Conservation (phyloP, 2,113 vertebrate genomes). For the Pavo muticus region DNA sequence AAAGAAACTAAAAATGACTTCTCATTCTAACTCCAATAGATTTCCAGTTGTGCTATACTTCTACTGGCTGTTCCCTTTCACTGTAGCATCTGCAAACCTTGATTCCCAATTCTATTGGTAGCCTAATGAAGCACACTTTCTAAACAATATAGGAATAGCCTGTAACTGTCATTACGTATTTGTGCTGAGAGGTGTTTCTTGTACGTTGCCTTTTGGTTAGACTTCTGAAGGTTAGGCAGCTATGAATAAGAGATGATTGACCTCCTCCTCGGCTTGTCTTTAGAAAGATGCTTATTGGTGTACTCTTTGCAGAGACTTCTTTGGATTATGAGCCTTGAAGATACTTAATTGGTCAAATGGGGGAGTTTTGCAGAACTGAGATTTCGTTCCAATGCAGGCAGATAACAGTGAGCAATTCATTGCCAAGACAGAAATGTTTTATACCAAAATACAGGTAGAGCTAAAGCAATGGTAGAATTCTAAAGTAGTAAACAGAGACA, state of each 20-base stretch:
- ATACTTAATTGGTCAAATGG: neutral
- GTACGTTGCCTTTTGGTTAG: neutral
- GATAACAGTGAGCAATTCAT: fast-evolving
- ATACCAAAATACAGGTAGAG: neutral
- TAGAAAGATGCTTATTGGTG: neutral
- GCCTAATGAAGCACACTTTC: neutral
- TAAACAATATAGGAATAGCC: neutral
- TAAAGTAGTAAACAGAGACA: neutral
- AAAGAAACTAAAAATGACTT: neutral
- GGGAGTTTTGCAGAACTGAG: fast-evolving
- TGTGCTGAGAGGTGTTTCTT: no score
- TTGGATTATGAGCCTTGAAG: neutral
- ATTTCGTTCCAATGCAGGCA: neutral
- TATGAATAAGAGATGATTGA: neutral
- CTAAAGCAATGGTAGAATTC: neutral
- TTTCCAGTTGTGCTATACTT: neutral
- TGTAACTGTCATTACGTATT: neutral
- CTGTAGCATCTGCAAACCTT: neutral
- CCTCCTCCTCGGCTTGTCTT: neutral
- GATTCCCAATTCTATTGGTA: neutral
- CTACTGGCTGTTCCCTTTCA: neutral
- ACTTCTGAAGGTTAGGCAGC: neutral
- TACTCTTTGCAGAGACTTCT: neutral
- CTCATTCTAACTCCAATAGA: neutral
- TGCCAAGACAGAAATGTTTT: fast-evolving